These are phyloP conservation scores for Andrena hattorfiana DNA, from an alignment of 2,888 invertebrate species.

Conservation along the genomic window DNA sequence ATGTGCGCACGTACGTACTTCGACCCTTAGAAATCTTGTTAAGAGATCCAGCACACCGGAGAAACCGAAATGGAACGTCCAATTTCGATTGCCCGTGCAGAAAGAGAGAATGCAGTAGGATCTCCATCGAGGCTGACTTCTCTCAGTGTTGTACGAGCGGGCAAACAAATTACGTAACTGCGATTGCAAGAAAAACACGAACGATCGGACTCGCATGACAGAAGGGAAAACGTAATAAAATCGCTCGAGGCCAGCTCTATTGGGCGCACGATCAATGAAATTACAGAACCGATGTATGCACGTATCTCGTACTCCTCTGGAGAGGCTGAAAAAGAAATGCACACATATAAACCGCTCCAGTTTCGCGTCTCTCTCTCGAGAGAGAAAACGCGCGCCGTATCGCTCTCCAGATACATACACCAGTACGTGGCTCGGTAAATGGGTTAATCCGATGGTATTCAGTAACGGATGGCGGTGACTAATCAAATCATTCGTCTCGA, in stretches of 20 bases:
- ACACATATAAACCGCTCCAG: conserved; percentile 29
- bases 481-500: conserved; percentile 17
- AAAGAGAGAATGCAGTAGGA: conserved; percentile 4
- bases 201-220: conserved; percentile 30
- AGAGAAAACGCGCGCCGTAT: conserved; percentile 35
- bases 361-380: conserved; percentile 37
- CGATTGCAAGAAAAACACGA: conserved; percentile 52
- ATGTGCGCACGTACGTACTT: not conserved
- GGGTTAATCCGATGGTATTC: conserved; percentile 47
- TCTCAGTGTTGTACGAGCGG: not conserved
- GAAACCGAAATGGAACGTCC: not conserved
- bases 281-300: conserved; percentile 44
- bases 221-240: conserved; percentile 51
- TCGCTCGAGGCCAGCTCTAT: conserved; percentile 50
- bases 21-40: not conserved
- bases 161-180: conserved; percentile 49
- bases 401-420: conserved; percentile 16
- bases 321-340: conserved; percentile 5
- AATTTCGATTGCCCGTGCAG: conserved; percentile 1
- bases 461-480: conserved; percentile 21
- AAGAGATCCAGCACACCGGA: not conserved
- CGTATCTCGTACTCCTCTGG: conserved; percentile 5
- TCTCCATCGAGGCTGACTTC: conserved; percentile 8
- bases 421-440: conserved; percentile 38
- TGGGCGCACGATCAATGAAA: conserved; percentile 54